phyloP scores from a whole-genome alignment of 2,113 vertebrate genomes.

The Lophotis ruficrista region DNA sequence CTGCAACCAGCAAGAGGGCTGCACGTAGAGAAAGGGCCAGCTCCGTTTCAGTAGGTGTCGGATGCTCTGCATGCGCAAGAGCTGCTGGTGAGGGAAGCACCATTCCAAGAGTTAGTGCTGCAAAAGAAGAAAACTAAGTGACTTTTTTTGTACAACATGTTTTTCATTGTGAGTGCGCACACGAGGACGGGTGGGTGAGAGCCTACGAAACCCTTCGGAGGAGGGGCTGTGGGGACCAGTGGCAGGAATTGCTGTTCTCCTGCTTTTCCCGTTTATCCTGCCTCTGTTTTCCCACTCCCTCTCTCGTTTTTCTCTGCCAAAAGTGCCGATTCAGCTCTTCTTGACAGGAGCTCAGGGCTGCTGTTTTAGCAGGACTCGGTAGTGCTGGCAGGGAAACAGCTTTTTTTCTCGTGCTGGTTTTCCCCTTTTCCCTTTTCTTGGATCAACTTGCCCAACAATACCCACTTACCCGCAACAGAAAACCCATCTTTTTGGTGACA shows the following conservation, averaged over 20 bases:
- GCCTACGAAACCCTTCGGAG: neutral
- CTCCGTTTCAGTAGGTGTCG: neutral
- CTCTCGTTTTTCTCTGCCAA: neutral
- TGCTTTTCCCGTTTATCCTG: neutral
- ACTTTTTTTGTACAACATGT: neutral
- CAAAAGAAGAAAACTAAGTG: neutral
- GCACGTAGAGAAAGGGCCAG: neutral
- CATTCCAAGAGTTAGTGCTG: fast-evolving
- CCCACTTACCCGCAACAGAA: neutral
- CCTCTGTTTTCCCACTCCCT: neutral
- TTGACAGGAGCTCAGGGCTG: neutral
- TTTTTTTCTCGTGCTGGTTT: neutral
- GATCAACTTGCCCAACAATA: neutral
- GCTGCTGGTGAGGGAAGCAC: neutral
- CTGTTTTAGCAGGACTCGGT: neutral
- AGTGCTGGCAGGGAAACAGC: neutral
- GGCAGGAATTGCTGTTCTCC: neutral
- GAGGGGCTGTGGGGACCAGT: neutral
- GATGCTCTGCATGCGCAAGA: neutral
- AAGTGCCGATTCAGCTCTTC: neutral
- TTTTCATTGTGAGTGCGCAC: neutral
- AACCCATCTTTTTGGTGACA: neutral
- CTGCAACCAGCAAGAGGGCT: fast-evolving
- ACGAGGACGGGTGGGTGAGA: fast-evolving
- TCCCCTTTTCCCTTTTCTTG: neutral